Evolutionary conservation across 2,888 invertebrate genomes (phyloP), one percentile per base, ranked within the genome.

Genomic region (Gasteruption jaculator): DNA sequence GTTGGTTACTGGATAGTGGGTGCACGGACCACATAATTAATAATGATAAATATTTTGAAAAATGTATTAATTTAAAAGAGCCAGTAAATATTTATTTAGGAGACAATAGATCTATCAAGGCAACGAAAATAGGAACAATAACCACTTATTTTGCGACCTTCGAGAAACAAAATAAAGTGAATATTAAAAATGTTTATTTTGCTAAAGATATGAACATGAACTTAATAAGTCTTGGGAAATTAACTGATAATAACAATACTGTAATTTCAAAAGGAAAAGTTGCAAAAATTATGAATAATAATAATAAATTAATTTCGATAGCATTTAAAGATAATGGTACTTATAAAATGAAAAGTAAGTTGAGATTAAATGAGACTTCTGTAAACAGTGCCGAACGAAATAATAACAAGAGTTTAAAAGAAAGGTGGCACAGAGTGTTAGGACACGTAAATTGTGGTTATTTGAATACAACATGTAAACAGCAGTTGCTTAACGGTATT

Each of bases 391-490:
- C 22, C 22, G 16, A 35, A 7, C 14, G 36, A 25, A 5, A 5
- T 10, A 24, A 35, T 26, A 43, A 31, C 6, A 35, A 37, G 33
- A 45, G 25, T 21, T 20, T 27, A 14, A 46, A 46, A 20, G 41
- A 42, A 38, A 46, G 19, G 31, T 46, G 29, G 25, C 45, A 46
- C 14, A 14, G 42, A 2, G 12, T 31, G 7, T 25, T 46, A 21
- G 45, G 45, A 0, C 45, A 46, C 29, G 34, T 45, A 32, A 45
- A 41, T 36, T 36, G 35, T n/a, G n/a, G n/a, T n/a, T n/a, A n/a
- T n/a, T n/a, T n/a, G n/a, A n/a, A n/a, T n/a, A n/a, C n/a, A n/a
- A n/a, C n/a, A n/a, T n/a, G n/a, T n/a, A n/a, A n/a, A n/a, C n/a
- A n/a, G n/a, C n/a, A n/a, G n/a, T n/a, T n/a, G n/a, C n/a, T n/a